A percentile compares a stretch with the other conserved stretches of the same genome.
Evolutionary conservation across 2,113 vertebrate genomes (phyloP).

Genomic region (Nymphicus hollandicus): DNA sequence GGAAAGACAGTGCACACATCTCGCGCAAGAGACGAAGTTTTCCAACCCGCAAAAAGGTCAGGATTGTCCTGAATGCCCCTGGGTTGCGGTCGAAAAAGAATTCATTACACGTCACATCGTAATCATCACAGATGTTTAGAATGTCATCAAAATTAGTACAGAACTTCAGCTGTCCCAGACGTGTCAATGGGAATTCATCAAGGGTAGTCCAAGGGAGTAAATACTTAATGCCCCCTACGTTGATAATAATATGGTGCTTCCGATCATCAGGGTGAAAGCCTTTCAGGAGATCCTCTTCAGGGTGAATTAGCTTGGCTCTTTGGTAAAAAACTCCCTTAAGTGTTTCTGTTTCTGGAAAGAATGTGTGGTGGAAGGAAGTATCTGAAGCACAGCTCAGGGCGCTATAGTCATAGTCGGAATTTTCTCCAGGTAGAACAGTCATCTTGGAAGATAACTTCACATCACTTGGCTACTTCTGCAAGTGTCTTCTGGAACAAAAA

Average conservation of each 20-base stretch:
- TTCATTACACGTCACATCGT: constrained; percentile 90
- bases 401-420: constrained; percentile 96
- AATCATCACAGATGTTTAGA: constrained; percentile 93
- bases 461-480: constrained; percentile 72
- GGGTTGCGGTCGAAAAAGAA: constrained; percentile 99
- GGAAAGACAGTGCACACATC: constrained; percentile 95
- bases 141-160: constrained; percentile 96
- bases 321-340: constrained; percentile 93
- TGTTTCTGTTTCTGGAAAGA: constrained; percentile 81
- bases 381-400: constrained; percentile 93
- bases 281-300: constrained; percentile 56
- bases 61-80: constrained; percentile 91
- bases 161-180: constrained; percentile 88
- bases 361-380: constrained; percentile 81
- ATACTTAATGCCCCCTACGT: constrained; percentile 95
- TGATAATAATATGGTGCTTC: constrained; percentile 89
- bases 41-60: constrained; percentile 91
- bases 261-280: constrained; percentile 74
- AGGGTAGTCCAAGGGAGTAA: constrained; percentile 95
- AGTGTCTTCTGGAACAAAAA: constrained; percentile 50
- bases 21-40: constrained; percentile 91
- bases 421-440: constrained; percentile 94
- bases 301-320: constrained; percentile 81
- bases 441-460: constrained; percentile 83
- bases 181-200: constrained; percentile 92